These are phyloP conservation scores for Xylota segnis DNA, from an alignment of 2,888 invertebrate genomes.

Conservation along the genomic window DNA sequence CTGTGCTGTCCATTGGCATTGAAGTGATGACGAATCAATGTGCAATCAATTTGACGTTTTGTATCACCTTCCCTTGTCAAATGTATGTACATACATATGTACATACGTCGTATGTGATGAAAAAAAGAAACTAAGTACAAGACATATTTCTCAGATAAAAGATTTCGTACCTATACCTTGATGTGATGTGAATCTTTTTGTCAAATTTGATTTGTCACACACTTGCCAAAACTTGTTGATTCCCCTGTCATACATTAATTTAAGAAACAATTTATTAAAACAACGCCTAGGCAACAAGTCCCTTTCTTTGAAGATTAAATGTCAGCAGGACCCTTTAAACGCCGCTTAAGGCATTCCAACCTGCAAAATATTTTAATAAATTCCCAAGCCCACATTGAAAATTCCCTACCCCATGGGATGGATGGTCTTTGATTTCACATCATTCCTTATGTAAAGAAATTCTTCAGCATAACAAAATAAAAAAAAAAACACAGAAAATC, in stretches of 20 bases:
- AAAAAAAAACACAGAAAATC: slow-evolving; percentile 9
- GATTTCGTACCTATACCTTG: too few species aligned
- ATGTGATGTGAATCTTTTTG: background rate
- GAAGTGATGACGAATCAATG: too few species aligned
- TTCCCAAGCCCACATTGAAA: slow-evolving; percentile 41
- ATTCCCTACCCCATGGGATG: background rate
- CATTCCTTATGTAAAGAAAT: slow-evolving; percentile 26
- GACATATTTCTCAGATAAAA: too few species aligned
- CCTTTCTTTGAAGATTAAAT: slow-evolving; percentile 17
- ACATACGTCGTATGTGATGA: too few species aligned
- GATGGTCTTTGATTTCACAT: slow-evolving; percentile 57
- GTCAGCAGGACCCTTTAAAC: slow-evolving; percentile 21
- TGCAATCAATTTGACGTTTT: too few species aligned
- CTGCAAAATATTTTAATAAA: slow-evolving; percentile 53
- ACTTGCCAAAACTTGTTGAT: slow-evolving; percentile 13
- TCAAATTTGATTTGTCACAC: slow-evolving; percentile 17
- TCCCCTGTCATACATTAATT: background rate
- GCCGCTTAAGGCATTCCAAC: slow-evolving; percentile 43
- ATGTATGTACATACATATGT: too few species aligned
- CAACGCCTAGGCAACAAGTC: slow-evolving; percentile 25
- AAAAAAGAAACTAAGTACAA: too few species aligned
- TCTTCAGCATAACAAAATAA: slow-evolving; percentile 5
- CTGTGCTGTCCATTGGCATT: too few species aligned
- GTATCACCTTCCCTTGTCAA: too few species aligned
- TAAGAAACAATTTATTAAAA: slow-evolving; percentile 32